phyloP scores from a whole-genome alignment of 2,113 vertebrate genomes.

The Gorsachius goisagi region DNA sequence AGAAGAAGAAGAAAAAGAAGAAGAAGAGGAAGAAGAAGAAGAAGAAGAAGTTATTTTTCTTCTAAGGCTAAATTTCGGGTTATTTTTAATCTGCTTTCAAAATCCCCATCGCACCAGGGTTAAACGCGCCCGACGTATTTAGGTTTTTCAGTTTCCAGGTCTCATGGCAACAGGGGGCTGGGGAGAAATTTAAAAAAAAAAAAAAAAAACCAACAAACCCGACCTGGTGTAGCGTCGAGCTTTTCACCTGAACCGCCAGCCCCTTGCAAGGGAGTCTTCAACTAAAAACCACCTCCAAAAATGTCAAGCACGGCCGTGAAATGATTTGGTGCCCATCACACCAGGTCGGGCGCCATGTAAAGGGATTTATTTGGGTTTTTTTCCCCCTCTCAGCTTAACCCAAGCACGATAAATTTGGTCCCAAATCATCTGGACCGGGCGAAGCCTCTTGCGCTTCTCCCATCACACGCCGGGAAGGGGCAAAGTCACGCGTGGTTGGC shows the following conservation, averaged over 20 bases:
- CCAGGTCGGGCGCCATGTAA: not conserved
- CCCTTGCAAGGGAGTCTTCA: fast-evolving
- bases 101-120: not conserved
- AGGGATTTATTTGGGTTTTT: not conserved
- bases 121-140: not conserved
- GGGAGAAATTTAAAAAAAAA: not conserved
- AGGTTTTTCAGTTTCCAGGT: not conserved
- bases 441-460: not conserved
- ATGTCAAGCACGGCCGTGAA: not conserved
- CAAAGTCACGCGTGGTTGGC: fast-evolving
- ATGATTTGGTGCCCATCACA: not conserved
- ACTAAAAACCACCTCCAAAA: not conserved
- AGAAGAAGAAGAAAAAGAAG: no score
- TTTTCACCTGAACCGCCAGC: not conserved
- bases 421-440: fast-evolving
- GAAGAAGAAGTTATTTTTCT: not conserved
- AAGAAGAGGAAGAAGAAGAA: no score
- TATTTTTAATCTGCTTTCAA: not conserved
- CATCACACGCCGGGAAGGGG: fast-evolving
- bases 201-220: not conserved
- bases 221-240: not conserved
- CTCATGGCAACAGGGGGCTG: conserved; percentile 11
- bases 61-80: not conserved
- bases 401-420: not conserved
- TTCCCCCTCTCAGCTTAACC: not conserved